These are phyloP conservation scores for Pollenia griseotomentosa DNA, from an alignment of 2,888 invertebrate genomes.

Conservation along the genomic window DNA sequence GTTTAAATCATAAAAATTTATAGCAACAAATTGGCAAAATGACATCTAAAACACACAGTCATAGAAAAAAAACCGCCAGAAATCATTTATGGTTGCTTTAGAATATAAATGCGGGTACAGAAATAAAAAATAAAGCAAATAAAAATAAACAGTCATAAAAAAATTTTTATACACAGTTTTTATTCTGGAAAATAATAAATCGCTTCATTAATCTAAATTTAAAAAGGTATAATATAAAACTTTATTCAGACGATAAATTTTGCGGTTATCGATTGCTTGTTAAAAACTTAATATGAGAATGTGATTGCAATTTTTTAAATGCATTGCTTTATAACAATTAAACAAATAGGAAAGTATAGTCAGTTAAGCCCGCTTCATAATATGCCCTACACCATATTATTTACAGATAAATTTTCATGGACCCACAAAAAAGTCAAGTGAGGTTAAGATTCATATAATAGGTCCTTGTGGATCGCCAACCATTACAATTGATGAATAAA, in stretches of 20 bases:
- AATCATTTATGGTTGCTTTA: background rate
- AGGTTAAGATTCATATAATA: too few relatives aligned
- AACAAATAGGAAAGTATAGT: background rate
- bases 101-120: background rate
- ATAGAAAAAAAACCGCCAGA: background rate
- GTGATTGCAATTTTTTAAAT: constrained; percentile 30
- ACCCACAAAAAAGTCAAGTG: too few relatives aligned
- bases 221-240: constrained; percentile 41
- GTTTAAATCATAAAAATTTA: background rate
- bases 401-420: too few relatives aligned
- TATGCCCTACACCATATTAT: too few relatives aligned
- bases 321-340: background rate
- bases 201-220: constrained; percentile 62
- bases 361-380: too few relatives aligned
- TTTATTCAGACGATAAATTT: constrained; percentile 49
- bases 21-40: background rate
- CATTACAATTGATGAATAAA: too few relatives aligned
- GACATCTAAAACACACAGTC: background rate
- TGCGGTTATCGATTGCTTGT: constrained; percentile 59
- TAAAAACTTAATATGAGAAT: constrained; percentile 45
- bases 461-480: too few relatives aligned
- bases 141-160: constrained; percentile 15
- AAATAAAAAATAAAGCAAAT: background rate
- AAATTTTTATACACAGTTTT: background rate
- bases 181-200: constrained; percentile 51